phyloP scores from a whole-genome alignment of 2,888 invertebrate genomes.

The Drosophila mercatorum region DNA sequence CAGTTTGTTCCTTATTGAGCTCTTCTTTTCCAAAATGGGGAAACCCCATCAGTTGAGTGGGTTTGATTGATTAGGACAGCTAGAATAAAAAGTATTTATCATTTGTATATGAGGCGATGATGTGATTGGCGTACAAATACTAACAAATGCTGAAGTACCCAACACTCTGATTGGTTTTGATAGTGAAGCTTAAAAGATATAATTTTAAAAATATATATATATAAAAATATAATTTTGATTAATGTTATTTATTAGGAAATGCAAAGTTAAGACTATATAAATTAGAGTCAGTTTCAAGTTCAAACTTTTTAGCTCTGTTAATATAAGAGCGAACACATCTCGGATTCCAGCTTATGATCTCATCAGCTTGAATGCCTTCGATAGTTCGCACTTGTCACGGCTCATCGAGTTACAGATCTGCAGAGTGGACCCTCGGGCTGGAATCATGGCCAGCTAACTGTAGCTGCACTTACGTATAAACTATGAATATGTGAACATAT shows the following conservation, averaged over 20 bases:
- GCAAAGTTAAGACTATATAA: neutral
- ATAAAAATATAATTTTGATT: neutral
- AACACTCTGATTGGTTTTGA: neutral
- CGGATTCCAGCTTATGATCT: neutral
- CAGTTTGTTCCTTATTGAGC: too few species aligned
- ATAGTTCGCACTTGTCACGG: neutral
- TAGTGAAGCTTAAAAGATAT: neutral
- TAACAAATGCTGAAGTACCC: neutral
- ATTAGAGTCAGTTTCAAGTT: neutral
- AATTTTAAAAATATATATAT: neutral
- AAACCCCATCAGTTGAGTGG: neutral
- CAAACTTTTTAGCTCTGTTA: neutral
- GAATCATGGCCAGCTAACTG: slow-evolving; percentile 57
- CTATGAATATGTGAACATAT: slow-evolving; percentile 14
- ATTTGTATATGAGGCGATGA: neutral
- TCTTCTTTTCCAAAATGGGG: neutral
- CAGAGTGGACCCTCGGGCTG: slow-evolving; percentile 34
- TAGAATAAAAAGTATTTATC: neutral
- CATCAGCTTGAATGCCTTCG: neutral
- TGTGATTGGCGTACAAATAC: neutral
- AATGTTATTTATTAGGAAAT: neutral
- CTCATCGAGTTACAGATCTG: slow-evolving; percentile 45
- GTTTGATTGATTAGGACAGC: neutral
- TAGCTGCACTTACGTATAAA: slow-evolving; percentile 25
- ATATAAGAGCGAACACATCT: neutral